Conservation (phyloP, 2,888 invertebrate genomes). For the Matsumyia berberina region DNA sequence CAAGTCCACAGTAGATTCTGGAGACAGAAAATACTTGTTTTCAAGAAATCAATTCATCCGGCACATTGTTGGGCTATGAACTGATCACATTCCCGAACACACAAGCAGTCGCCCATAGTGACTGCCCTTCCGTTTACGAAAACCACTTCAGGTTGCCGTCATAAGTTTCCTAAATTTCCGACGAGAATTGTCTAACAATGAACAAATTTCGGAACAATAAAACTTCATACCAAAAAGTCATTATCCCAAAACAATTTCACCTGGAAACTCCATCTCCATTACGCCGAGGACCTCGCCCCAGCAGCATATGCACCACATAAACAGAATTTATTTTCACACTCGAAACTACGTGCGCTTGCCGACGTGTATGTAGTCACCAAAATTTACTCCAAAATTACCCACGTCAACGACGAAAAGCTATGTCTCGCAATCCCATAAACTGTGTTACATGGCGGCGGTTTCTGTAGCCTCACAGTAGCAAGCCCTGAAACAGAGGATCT, state of each 20-base stretch:
- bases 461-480: constrained; percentile 1
- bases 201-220: constrained; percentile 59
- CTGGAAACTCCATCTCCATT: constrained; percentile 54
- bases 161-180: constrained; percentile 20
- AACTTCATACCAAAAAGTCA: constrained; percentile 44
- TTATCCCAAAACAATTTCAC: constrained; percentile 70
- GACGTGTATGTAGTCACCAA: constrained; percentile 45
- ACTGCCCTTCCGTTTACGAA: too few relatives aligned
- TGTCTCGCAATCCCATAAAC: constrained; percentile 68
- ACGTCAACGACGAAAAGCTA: constrained; percentile 65
- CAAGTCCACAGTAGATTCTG: too few relatives aligned
- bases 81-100: too few relatives aligned
- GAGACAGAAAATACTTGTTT: too few relatives aligned
- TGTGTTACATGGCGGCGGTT: constrained; percentile 30
- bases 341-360: constrained; percentile 25
- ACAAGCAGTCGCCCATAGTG: too few relatives aligned
- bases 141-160: not conserved
- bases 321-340: constrained; percentile 66
- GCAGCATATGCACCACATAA: constrained; percentile 66
- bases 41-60: too few relatives aligned
- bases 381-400: constrained; percentile 76
- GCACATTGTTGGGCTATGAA: too few relatives aligned
- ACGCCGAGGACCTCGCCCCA: constrained; percentile 16
- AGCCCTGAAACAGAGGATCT: constrained; percentile 53
- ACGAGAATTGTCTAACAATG: constrained; percentile 20